Percentiles rank a stretch among this genome's conserved stretches.
Conservation (phyloP, 1,140 invertebrate genomes). For the Tetramorium alpestre region DNA sequence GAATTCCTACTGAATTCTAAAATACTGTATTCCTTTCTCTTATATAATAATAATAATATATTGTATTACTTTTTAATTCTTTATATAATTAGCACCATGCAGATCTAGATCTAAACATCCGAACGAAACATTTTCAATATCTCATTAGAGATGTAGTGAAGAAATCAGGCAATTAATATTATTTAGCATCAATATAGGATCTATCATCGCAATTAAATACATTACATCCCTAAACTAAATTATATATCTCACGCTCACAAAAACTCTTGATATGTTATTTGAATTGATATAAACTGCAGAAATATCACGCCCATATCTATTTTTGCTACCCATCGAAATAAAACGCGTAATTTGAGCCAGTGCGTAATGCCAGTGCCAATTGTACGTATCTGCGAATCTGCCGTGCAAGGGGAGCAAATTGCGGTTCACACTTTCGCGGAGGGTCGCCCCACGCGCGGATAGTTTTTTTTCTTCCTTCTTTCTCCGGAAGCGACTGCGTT, state of each 20-base stretch:
- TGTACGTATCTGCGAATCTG: slow-evolving; percentile 2
- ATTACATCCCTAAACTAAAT: not conserved
- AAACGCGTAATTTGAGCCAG: slow-evolving; percentile 51
- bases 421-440: slow-evolving; percentile 60
- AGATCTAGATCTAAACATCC: not conserved
- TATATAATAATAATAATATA: not conserved
- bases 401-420: slow-evolving; percentile 55
- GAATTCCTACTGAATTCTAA: not conserved
- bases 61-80: not conserved
- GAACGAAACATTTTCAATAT: not conserved
- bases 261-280: not conserved
- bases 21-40: not conserved
- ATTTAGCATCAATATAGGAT: not conserved
- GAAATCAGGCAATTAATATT: not conserved
- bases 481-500: slow-evolving; percentile 56
- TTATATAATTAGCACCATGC: not conserved
- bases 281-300: slow-evolving; percentile 22
- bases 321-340: slow-evolving; percentile 29
- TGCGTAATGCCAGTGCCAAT: slow-evolving; percentile 20
- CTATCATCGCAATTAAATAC: not conserved
- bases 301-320: not conserved
- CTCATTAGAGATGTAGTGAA: not conserved
- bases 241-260: not conserved
- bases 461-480: slow-evolving; percentile 35
- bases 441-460: slow-evolving; percentile 8